These are phyloP conservation scores for Hippopotamyrus pictus DNA, from an alignment of 2,797 vertebrate species.

Conservation along the genomic window DNA sequence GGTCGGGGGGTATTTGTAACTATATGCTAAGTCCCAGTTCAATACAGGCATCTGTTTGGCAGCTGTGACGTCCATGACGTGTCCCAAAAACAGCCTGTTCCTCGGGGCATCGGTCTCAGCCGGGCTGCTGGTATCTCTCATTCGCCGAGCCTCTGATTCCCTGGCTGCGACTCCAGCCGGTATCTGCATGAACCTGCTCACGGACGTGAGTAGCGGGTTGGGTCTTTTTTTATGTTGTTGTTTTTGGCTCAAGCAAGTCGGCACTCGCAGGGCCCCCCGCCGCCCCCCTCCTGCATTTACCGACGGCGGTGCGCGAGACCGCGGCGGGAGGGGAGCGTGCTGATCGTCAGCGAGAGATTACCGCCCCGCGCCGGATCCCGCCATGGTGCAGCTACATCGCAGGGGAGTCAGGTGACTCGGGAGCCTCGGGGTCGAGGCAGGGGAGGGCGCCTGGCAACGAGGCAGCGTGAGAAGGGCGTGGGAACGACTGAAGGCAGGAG, in stretches of 20 bases:
- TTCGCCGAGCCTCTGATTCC: background rate
- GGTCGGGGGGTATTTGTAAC: background rate
- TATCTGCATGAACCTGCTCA: background rate
- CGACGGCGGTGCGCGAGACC: background rate
- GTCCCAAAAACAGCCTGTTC: background rate
- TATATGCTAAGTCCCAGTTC: background rate
- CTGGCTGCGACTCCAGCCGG: background rate
- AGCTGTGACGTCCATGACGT: background rate
- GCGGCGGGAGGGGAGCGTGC: background rate
- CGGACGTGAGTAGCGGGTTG: background rate
- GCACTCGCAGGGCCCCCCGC: background rate
- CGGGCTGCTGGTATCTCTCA: background rate
- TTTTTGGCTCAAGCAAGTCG: background rate
- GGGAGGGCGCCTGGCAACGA: background rate
- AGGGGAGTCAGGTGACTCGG: background rate
- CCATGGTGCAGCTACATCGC: background rate
- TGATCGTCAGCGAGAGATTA: background rate
- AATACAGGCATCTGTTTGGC: background rate
- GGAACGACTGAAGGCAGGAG: background rate
- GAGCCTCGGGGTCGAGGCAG: background rate
- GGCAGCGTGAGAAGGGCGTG: background rate
- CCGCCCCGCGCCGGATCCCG: background rate
- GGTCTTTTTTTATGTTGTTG: background rate
- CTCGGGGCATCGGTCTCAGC: background rate
- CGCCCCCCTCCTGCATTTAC: background rate